Evolutionary conservation across 2,888 invertebrate species (phyloP), one percentile per base, ranked within the genome.

Genomic region (Eupithecia subumbrata): DNA sequence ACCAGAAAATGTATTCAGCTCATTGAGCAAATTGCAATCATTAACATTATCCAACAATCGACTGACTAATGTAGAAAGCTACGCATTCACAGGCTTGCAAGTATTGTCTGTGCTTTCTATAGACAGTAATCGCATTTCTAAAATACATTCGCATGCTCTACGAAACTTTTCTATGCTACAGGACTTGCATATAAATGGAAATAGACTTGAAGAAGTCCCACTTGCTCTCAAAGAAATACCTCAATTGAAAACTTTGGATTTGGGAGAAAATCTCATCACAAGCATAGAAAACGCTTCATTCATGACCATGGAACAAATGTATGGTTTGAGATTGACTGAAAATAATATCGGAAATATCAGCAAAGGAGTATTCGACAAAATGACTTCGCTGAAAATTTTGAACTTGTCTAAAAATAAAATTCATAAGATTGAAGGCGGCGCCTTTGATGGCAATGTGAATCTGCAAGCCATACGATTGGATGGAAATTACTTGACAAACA

Each of bases 371-470:
- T 97, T 98, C 87, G 96, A 96, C 86, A 96, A 96, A 91, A 96
- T 98, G 96, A 95, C 96, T 37, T 96, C 97, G 34, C 92, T 98
- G 70, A 97, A 97, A 93, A 97, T 97, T 82, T 95, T 98, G 78
- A 98, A 98, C 90, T 93, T 98, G 81, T 97, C 98, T 34, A 95
- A 97, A 86, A 98, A 98, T 91, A 97, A 97, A 90, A 97, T 98
- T 83, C 96, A 97, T 85, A 96, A 96, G 90, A 96, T 98, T 70
- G 97, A 97, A 89, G 95, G 97, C 9, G 97, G 97, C 71, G 96
- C 97, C 69, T 98, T 98, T 89, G 97, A 98, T 86, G 96, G 95
- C 76, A 97, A 97, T 88, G 91, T 96, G 34, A 97, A 97, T 90
- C 95, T 98, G 77, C 97, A 97, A 88, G 97, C 97, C 67, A 97